phyloP scores from a whole-genome alignment of 2,888 invertebrate species.

The Cosmia pyralina region DNA sequence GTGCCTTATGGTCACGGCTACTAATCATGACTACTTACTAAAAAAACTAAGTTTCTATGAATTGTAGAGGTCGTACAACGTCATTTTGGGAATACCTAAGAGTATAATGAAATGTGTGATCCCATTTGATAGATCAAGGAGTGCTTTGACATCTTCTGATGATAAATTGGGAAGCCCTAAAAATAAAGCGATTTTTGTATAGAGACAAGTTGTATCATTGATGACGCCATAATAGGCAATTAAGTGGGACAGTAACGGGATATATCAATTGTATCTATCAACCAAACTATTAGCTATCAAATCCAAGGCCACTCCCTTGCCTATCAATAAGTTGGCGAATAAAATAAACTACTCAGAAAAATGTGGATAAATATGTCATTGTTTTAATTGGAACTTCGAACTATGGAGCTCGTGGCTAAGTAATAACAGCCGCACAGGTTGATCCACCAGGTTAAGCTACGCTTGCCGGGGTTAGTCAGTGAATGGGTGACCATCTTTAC shows the following conservation, averaged over 20 bases:
- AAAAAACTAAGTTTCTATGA: not conserved
- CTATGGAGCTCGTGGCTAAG: no score
- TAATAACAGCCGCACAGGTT: no score
- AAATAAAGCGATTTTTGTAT: not conserved
- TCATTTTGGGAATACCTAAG: not conserved
- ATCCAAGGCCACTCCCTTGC: conserved; percentile 21
- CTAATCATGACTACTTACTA: not conserved
- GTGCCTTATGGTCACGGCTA: conserved; percentile 15
- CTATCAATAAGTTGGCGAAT: conserved; percentile 18
- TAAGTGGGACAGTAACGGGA: conserved; percentile 22
- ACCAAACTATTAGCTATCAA: conserved; percentile 17
- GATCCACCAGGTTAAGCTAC: no score
- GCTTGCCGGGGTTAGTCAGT: no score
- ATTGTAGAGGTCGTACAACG: not conserved
- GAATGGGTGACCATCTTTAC: no score
- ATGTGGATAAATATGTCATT: not conserved
- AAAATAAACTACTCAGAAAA: not conserved
- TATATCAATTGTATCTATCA: conserved; percentile 41
- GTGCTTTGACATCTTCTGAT: no score
- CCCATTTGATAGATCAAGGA: not conserved
- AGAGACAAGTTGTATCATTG: not conserved
- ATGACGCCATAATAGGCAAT: conserved; percentile 31
- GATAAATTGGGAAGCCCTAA: not conserved
- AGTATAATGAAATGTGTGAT: not conserved
- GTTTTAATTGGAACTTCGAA: not conserved